Percentiles rank a stretch among this genome's conserved stretches.
Conservation (phyloP, 1,140 invertebrate genomes). For the Cheumatopsyche charites region DNA sequence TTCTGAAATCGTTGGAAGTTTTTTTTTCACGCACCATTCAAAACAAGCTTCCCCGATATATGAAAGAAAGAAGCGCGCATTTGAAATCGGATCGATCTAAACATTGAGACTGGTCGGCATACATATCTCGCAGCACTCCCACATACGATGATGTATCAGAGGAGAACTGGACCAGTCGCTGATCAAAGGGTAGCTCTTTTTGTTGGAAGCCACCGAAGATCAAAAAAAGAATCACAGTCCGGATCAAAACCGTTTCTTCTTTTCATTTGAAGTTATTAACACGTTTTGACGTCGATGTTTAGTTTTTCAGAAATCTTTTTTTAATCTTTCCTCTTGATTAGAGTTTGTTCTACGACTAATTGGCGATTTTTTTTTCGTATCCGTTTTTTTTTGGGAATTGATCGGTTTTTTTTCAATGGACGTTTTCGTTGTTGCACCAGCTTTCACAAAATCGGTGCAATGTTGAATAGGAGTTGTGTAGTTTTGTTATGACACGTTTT, state of each 20-base stretch:
- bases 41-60: background rate
- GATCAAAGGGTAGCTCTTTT: conserved; percentile 35
- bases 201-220: conserved; percentile 23
- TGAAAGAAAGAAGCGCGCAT: conserved; percentile 13
- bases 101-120: conserved; percentile 30
- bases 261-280: conserved; percentile 17
- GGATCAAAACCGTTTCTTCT: conserved; percentile 20
- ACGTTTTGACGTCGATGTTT: conserved; percentile 18
- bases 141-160: conserved; percentile 24
- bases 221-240: conserved; percentile 20
- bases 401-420: background rate
- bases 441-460: conserved; percentile 5
- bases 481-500: conserved; percentile 38
- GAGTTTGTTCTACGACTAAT: background rate
- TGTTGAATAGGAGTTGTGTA: conserved; percentile 18
- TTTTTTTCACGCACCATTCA: background rate
- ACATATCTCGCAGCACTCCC: background rate
- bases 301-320: background rate
- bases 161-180: conserved; percentile 17
- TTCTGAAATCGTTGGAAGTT: background rate
- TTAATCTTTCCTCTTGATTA: background rate
- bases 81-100: conserved; percentile 37
- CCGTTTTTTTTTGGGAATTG: background rate
- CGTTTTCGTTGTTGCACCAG: background rate
- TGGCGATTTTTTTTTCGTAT: conserved; percentile 1